A percentile compares a stretch with the other conserved stretches of the same genome.
Evolutionary conservation across 1,140 invertebrate genomes (phyloP).

Genomic region (Eupeodes corollae): DNA sequence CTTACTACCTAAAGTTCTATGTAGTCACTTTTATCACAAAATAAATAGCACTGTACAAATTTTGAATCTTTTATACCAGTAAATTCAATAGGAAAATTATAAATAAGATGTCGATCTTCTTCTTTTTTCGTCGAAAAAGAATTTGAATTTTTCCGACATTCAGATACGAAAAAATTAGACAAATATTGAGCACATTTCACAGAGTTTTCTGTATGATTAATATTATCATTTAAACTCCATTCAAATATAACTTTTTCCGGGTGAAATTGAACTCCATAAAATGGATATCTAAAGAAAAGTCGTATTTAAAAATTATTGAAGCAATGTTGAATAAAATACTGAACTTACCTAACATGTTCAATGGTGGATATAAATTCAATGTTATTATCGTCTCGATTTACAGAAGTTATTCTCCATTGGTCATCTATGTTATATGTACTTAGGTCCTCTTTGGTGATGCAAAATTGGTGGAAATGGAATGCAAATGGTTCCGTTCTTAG

Average conservation of each 20-base stretch:
- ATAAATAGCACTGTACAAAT: slow-evolving; percentile 1
- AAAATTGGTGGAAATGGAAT: slow-evolving; percentile 62
- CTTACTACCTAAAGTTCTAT: no score
- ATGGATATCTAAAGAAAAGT: slow-evolving; percentile 47
- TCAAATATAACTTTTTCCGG: slow-evolving; percentile 80
- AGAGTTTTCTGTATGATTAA: slow-evolving; percentile 48
- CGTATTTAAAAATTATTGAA: background rate
- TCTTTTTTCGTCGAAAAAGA: slow-evolving; percentile 38
- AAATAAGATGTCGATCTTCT: slow-evolving; percentile 46
- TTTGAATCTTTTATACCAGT: slow-evolving; percentile 39
- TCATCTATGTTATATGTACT: slow-evolving; percentile 41
- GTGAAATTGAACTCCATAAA: slow-evolving; percentile 82
- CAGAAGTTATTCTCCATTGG: slow-evolving; percentile 56
- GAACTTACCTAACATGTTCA: slow-evolving; percentile 45
- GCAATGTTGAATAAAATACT: background rate
- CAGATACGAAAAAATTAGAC: slow-evolving; percentile 66
- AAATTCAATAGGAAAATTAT: slow-evolving; percentile 48
- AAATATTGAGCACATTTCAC: slow-evolving; percentile 59
- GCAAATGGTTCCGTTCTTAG: slow-evolving; percentile 53
- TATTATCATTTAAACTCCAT: slow-evolving; percentile 47
- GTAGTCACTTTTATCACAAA: background rate
- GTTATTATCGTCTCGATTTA: slow-evolving; percentile 51
- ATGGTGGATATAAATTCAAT: slow-evolving; percentile 54
- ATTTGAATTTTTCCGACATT: slow-evolving; percentile 51
- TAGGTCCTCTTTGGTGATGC: slow-evolving; percentile 54